Base-by-base conservation (phyloP, 2,797 vertebrate genomes). In the Catamblyrhynchus diadema region DNA sequence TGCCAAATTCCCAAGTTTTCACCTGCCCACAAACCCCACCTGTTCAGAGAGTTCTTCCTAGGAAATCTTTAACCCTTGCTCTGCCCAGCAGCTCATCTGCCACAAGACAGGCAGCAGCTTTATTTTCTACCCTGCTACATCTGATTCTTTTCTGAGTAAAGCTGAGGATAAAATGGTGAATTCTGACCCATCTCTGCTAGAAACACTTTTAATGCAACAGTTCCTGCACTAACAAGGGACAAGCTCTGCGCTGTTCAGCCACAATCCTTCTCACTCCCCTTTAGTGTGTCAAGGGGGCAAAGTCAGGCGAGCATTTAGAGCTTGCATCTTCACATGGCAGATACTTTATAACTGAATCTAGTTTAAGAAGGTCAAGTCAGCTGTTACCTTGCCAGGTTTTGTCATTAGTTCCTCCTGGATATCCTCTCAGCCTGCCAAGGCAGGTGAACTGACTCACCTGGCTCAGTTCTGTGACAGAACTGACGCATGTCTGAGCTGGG, bases 361-460 rank as follows among this genome's bases (percentile, higher is more conserved):
- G 77, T 41, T 88, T 47, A 69, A 86, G 93, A 86, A 8, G 24
- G 70, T 86, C 70, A 79, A 56, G 88, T 86, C 93, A 95, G 94
- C 90, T 93, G 89, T 22, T 79, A 16, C 51, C 41, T 28, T n/a
- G 80, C 89, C 94, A 94, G 70, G 47, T 84, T 81, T 12, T 84
- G 88, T 66, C 90, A 54, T 45, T 41, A 93, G 80, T 67, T 94
- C 79, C 86, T 95, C 91, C 91, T 96, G 77, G 77, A 93, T 90
- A 95, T 94, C 85, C 93, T 86, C 91, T 54, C 30, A 65, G 75
- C 32, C 83, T n/a, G 95, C 91, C 95, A 90, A 94, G 82, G 66
- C 33, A 83, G 35, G 20, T 42, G 73, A 81, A 70, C 80, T 81
- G 92, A 92, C 79, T 95, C 87, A 81, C 82, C 86, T 51, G 33